Evolutionary conservation across 1,140 invertebrate species (phyloP).

Genomic region (Alviniconcha marisindica): DNA sequence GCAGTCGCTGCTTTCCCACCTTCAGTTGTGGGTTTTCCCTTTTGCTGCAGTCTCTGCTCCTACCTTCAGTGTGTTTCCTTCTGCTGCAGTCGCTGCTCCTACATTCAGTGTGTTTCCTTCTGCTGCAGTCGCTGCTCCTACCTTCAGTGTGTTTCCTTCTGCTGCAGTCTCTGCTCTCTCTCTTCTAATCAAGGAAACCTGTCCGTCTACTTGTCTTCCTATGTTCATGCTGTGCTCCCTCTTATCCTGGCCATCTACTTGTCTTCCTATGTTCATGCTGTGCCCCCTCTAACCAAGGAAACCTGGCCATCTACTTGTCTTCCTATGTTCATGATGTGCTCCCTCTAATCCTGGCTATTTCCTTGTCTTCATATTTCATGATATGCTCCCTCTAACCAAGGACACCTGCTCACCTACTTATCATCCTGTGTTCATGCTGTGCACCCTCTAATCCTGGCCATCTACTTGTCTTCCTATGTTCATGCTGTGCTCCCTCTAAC

Average conservation of each 20-base stretch:
- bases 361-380: not conserved
- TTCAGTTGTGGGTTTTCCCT: too few relatives aligned
- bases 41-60: too few relatives aligned
- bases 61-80: too few relatives aligned
- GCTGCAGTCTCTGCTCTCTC: not conserved
- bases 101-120: too few relatives aligned
- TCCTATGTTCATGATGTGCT: conserved; percentile 27
- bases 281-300: too few relatives aligned
- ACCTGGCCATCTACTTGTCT: conserved; percentile 45
- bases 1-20: too few relatives aligned
- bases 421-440: not conserved
- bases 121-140: too few relatives aligned
- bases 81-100: too few relatives aligned
- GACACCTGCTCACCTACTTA: not conserved
- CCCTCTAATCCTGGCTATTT: not conserved
- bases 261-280: not conserved
- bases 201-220: not conserved
- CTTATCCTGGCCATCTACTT: not conserved
- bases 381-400: not conserved
- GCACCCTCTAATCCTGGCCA: not conserved
- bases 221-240: not conserved
- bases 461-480: not conserved
- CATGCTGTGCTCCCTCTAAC: not conserved
- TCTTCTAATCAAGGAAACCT: not conserved
- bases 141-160: too few relatives aligned